Evolutionary conservation across 2,888 invertebrate species (phyloP).

Genomic region (Drosophila monieri): DNA sequence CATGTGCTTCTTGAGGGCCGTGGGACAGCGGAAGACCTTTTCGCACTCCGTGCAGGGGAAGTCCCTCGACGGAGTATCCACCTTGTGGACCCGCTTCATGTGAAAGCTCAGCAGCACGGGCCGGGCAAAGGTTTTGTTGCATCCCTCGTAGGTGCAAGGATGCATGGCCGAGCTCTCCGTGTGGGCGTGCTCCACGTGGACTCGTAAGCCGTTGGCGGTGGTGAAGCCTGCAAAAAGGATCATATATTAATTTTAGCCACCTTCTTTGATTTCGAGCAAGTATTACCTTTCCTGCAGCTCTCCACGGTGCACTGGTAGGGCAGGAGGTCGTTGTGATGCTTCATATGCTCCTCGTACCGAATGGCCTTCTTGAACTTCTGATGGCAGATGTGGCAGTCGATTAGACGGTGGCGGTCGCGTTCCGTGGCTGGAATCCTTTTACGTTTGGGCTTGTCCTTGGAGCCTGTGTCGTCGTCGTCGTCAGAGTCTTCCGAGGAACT

Average conservation of each 20-base stretch:
- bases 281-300: conserved; percentile 65
- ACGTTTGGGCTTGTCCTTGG: conserved; percentile 51
- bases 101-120: conserved; percentile 78
- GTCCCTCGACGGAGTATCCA: conserved; percentile 63
- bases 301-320: conserved; percentile 79
- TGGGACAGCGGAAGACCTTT: conserved; percentile 80
- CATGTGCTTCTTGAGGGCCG: conserved; percentile 81
- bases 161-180: conserved; percentile 72
- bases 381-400: conserved; percentile 80
- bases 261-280: not conserved
- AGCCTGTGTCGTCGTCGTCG: conserved; percentile 7
- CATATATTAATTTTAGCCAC: not conserved
- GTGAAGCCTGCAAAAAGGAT: conserved; percentile 59
- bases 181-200: conserved; percentile 78
- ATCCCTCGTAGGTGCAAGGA: conserved; percentile 77
- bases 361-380: conserved; percentile 75
- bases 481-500: conserved; percentile 49
- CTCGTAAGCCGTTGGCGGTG: conserved; percentile 71
- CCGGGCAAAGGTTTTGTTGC: conserved; percentile 73
- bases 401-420: conserved; percentile 58
- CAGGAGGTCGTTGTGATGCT: conserved; percentile 78
- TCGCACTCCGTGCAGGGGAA: conserved; percentile 81
- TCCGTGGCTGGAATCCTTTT: conserved; percentile 60
- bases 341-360: conserved; percentile 81
- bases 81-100: conserved; percentile 73